A percentile compares a stretch with the other conserved stretches of the same genome.
phyloP scores from a whole-genome alignment of 2,888 invertebrate species.

The Sminthurides aquaticus region DNA sequence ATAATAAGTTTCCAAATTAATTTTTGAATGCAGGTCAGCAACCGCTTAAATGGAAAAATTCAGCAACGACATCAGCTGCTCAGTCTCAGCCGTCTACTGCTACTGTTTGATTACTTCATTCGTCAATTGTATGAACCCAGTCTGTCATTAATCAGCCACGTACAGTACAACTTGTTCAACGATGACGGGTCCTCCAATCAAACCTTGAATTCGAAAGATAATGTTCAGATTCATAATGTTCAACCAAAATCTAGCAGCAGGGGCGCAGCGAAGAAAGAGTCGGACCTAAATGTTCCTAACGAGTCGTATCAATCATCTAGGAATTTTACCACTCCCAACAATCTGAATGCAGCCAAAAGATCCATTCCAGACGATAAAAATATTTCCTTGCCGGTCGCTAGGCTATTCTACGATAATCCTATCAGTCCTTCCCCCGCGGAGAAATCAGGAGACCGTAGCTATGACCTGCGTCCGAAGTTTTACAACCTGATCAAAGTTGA shows the following conservation, averaged over 20 bases:
- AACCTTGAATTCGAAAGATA: background rate
- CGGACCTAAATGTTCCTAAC: constrained; percentile 13
- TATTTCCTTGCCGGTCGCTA: constrained; percentile 37
- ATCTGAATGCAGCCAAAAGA: constrained; percentile 9
- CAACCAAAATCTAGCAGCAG: constrained; percentile 11
- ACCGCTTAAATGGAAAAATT: constrained; percentile 30
- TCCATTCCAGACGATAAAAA: constrained; percentile 7
- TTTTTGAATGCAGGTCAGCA: constrained; percentile 26
- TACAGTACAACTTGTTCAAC: constrained; percentile 72
- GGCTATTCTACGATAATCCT: constrained; percentile 40
- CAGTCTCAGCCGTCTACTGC: constrained; percentile 70
- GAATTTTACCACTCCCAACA: background rate
- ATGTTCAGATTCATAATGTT: background rate
- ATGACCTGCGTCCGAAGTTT: constrained; percentile 71
- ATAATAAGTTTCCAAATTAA: constrained; percentile 8
- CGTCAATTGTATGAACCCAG: constrained; percentile 92
- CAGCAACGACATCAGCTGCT: constrained; percentile 57
- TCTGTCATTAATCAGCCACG: constrained; percentile 73
- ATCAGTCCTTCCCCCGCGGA: constrained; percentile 22
- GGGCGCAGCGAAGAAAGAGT: constrained; percentile 17
- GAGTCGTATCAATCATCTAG: background rate
- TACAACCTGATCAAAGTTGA: constrained; percentile 79
- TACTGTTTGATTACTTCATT: constrained; percentile 89
- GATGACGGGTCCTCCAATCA: constrained; percentile 44
- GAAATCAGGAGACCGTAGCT: constrained; percentile 45